Evolutionary conservation across 2,113 vertebrate genomes (phyloP), one percentile per base, ranked within the genome.

Genomic region (Aldabrachelys gigantea): DNA sequence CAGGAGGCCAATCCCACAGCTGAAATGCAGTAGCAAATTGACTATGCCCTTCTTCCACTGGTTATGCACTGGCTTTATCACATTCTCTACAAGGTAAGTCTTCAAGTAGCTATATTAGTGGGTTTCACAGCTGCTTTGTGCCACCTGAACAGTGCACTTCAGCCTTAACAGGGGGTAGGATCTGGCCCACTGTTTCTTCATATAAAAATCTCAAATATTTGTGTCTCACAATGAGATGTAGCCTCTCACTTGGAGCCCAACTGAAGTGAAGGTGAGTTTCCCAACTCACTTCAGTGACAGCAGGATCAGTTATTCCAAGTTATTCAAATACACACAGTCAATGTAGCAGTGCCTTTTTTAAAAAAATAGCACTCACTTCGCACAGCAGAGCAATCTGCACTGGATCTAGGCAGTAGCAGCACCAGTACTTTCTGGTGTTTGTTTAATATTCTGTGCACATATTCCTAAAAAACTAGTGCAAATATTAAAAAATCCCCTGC

Each of bases 401-500:
- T 90, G 54, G 2, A n/a, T 87, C 41, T 69, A 91, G 59, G 75
- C 93, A 16, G 14, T 83, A 88, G 85, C 87, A 12, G 2, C 80
- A 53, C 65, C 35, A 19, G 19, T 75, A 57, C 6, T 87, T 88
- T 88, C 85, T 54, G n/a, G 19, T 88, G 2, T 4, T 83, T 92
- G 47, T 80, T 38, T 80, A 84, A 56, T 86, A 85, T 91, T 96
- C 47, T 49, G 11, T 80, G 80, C 50, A 87, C 90, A 84, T 87
- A 91, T 89, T 97, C 25, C 69, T 89, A 87, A 93, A 89, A 49
- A 6, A 65, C 93, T 86, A 81, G 41, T 90, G 53, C 6, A 95
- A 83, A 92, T 89, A 93, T 82, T 95, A 95, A 95, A 94, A 92
- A 87, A 6, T 92, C 84, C 53, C 14, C 80, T 87, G n/a, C 81